Percentiles rank a stretch among this genome's conserved stretches.
Conservation (phyloP, 2,113 vertebrate species). For the Ovibos moschatus region DNA sequence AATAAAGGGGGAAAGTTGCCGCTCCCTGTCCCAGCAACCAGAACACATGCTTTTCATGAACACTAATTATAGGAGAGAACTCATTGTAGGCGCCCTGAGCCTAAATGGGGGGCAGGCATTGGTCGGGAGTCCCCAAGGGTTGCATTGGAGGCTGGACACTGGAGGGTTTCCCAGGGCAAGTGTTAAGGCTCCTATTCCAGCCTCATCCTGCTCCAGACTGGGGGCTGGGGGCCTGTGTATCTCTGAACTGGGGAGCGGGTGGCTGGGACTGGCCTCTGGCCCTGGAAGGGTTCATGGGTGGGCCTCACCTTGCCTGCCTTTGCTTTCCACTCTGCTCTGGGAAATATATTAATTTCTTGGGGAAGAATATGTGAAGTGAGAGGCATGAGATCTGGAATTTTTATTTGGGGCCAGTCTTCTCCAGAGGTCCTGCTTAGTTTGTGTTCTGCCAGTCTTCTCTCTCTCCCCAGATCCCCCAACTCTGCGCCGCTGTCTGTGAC, state of each 20-base stretch:
- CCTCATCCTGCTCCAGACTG: neutral
- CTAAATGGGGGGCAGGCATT: slow-evolving; percentile 17
- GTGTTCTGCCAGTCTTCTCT: neutral
- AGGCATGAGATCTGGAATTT: neutral
- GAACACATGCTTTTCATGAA: slow-evolving; percentile 63
- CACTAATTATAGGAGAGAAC: slow-evolving; percentile 62
- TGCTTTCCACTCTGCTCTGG: neutral
- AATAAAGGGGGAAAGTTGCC: slow-evolving; percentile 68
- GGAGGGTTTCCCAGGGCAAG: neutral
- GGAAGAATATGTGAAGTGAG: neutral
- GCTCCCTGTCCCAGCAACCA: neutral
- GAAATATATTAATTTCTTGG: slow-evolving; percentile 10
- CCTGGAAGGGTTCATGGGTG: neutral
- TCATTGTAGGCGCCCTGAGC: slow-evolving; percentile 40
- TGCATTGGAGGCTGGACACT: neutral
- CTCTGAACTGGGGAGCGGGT: neutral
- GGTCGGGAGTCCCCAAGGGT: slow-evolving; percentile 45
- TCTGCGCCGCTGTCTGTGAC: neutral
- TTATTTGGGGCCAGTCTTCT: neutral
- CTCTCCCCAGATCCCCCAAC: neutral
- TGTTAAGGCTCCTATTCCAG: neutral
- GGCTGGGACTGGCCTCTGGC: neutral
- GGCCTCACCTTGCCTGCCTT: slow-evolving; percentile 38
- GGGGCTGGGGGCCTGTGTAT: neutral
- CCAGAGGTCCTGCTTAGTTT: slow-evolving; percentile 1